Evolutionary conservation across 2,797 vertebrate genomes (phyloP).

Genomic region (Hemitrygon akajei): DNA sequence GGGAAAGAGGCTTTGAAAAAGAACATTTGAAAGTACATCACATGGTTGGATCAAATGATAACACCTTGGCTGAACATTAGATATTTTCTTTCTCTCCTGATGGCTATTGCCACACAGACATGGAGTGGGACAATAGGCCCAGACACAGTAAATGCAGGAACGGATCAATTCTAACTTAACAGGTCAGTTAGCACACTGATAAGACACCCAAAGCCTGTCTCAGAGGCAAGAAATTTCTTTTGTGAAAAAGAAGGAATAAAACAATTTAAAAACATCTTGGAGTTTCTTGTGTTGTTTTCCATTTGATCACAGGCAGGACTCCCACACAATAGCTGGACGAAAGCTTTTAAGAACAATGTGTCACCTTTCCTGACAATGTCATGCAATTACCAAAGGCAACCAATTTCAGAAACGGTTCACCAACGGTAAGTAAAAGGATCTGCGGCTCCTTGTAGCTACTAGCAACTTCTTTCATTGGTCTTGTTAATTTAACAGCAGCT

Average conservation of each 20-base stretch:
- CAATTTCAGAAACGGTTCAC: neutral
- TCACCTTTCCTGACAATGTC: neutral
- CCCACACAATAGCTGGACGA: neutral
- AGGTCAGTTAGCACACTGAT: constrained; percentile 13
- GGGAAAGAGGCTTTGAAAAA: neutral
- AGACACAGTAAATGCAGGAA: neutral
- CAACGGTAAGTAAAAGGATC: neutral
- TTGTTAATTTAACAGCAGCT: neutral
- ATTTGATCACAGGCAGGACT: neutral
- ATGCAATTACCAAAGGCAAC: constrained; percentile 15
- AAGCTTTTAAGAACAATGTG: neutral
- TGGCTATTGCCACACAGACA: neutral
- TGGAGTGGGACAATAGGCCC: neutral
- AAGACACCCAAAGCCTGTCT: neutral
- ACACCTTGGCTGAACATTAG: neutral
- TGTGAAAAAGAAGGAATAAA: neutral
- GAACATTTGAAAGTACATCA: neutral
- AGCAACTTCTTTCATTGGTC: neutral
- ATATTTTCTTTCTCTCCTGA: neutral
- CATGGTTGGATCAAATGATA: neutral
- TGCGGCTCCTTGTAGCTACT: neutral
- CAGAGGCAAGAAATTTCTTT: neutral
- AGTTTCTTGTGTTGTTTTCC: neutral
- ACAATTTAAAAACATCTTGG: neutral
- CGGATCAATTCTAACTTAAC: neutral